Evolutionary conservation across 2,113 vertebrate genomes (phyloP).

Genomic region (Brachypodius melanocephalos): DNA sequence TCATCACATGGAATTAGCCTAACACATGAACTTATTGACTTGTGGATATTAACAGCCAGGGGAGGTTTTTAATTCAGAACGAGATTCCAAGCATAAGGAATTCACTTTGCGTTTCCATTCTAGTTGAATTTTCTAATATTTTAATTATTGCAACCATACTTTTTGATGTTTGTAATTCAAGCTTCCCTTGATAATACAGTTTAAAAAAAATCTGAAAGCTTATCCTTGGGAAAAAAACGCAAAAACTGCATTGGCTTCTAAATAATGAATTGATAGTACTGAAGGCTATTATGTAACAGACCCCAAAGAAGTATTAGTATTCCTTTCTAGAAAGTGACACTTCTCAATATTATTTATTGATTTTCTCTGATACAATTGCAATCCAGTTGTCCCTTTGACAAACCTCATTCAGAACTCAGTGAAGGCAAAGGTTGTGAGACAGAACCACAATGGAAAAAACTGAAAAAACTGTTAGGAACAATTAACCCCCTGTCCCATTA

Average conservation of each 20-base stretch:
- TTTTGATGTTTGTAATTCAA: neutral
- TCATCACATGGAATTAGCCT: neutral
- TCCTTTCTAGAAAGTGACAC: neutral
- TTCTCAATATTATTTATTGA: neutral
- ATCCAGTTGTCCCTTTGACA: neutral
- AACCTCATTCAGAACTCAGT: neutral
- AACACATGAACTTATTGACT: neutral
- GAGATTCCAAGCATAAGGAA: neutral
- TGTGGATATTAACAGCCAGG: neutral
- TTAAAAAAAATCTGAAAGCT: neutral
- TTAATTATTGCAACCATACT: neutral
- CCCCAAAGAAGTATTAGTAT: neutral
- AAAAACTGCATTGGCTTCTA: neutral
- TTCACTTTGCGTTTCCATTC: neutral
- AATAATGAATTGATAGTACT: neutral
- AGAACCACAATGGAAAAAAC: neutral
- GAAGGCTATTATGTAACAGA: neutral
- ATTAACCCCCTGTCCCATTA: fast-evolving
- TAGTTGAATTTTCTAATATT: constrained; percentile 12
- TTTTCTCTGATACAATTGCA: neutral
- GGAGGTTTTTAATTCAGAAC: neutral
- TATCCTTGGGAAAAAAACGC: neutral
- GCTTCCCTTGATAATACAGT: neutral
- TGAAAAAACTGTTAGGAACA: neutral
- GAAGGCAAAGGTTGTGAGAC: neutral